Conservation (phyloP, 2,888 invertebrate species). For the Eilema caniola region DNA sequence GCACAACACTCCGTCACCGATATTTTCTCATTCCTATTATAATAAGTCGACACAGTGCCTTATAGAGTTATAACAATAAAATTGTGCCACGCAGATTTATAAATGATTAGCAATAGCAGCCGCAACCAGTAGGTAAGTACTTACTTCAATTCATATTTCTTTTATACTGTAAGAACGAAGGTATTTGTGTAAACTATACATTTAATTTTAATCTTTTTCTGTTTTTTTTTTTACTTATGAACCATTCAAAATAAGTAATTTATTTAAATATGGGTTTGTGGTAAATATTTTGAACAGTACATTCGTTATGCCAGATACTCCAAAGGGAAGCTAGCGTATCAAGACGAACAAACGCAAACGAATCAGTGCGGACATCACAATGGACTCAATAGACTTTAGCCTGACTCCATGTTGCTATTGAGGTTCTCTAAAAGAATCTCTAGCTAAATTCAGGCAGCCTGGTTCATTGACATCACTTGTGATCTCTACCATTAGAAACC, state of each 20-base stretch:
- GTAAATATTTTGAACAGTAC: background rate
- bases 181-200: slow-evolving; percentile 3
- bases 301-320: background rate
- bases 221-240: background rate
- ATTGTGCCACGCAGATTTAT: slow-evolving; percentile 23
- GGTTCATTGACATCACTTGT: too few species aligned
- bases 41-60: slow-evolving; percentile 32
- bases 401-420: background rate
- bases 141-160: slow-evolving; percentile 15
- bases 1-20: background rate
- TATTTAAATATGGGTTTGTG: background rate
- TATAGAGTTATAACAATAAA: slow-evolving; percentile 35
- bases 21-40: background rate
- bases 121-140: slow-evolving; percentile 18
- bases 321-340: background rate
- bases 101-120: slow-evolving; percentile 6
- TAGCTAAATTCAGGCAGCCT: too few species aligned
- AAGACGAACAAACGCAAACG: background rate
- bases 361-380: background rate
- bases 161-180: background rate
- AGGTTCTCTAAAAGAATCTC: too few species aligned
- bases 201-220: background rate
- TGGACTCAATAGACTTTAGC: background rate
- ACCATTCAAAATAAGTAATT: background rate
- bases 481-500: background rate